phyloP scores from a whole-genome alignment of 1,140 invertebrate genomes.

The Copidosoma floridanum region DNA sequence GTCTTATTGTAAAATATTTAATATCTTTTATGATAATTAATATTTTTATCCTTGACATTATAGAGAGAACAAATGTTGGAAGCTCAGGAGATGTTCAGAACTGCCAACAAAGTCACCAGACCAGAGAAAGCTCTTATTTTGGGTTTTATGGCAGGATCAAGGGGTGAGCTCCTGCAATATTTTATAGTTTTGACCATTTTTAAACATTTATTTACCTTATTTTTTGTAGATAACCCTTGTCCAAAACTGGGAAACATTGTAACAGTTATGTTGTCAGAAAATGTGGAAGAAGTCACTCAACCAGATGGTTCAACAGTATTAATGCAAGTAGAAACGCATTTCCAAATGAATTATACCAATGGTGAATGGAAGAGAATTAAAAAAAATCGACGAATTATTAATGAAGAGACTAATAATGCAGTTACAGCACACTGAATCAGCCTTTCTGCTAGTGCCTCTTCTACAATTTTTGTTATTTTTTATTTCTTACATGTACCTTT shows the following conservation, averaged over 20 bases:
- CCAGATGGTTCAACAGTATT: conserved; percentile 70
- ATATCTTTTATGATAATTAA: conserved; percentile 13
- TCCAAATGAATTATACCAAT: conserved; percentile 95
- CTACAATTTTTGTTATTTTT: too few relatives aligned
- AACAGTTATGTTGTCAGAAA: conserved; percentile 88
- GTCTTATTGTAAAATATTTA: conserved; percentile 6
- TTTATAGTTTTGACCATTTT: neutral
- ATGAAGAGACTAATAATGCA: conserved; percentile 47
- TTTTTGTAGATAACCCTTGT: conserved; percentile 84
- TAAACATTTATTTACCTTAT: conserved; percentile 12
- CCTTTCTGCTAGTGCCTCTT: too few relatives aligned
- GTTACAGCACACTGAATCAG: conserved; percentile 20
- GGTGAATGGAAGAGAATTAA: conserved; percentile 92
- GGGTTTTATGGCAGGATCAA: conserved; percentile 95
- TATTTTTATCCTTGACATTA: conserved; percentile 39
- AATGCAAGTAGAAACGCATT: conserved; percentile 87
- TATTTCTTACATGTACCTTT: too few relatives aligned
- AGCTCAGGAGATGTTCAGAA: conserved; percentile 96
- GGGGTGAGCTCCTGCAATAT: conserved; percentile 61
- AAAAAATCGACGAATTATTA: conserved; percentile 71
- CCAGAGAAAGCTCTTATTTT: conserved; percentile 96
- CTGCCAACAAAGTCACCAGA: conserved; percentile 91
- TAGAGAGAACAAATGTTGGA: conserved; percentile 94
- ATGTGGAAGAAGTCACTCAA: conserved; percentile 77
- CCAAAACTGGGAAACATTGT: conserved; percentile 90